Evolutionary conservation across 2,113 vertebrate genomes (phyloP), one percentile per base, ranked within the genome.

Genomic region (Ophthalmolycus amberensis): DNA sequence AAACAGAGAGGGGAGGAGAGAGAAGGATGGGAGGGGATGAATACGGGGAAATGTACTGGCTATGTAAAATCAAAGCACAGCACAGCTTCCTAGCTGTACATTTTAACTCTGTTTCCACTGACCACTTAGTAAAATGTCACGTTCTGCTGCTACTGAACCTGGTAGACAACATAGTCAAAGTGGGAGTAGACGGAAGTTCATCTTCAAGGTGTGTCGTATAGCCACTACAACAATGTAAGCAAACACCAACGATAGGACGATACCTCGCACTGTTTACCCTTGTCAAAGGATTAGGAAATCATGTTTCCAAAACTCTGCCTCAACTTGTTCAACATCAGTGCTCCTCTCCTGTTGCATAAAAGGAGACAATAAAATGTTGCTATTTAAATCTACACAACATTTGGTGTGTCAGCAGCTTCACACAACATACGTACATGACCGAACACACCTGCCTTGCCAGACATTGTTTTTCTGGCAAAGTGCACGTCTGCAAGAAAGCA

Each of bases 1-100:
- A 80, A 76, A 70, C 27, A 44, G 72, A 82, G 63, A 73, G 68
- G 58, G 86, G 85, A 66, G 75, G 88, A 67, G 85, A 86, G 69
- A 85, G 25, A 52, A 18, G 0, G 25, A 66, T 5, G 83, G 85
- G 76, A 59, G 64, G 67, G 66, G 42, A 44, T 46, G 18, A 18
- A 20, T 69, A 37, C 37, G 44, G 72, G 77, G 67, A 82, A 84
- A 84, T 64, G 10, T 9, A 70, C 46, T 52, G 63, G 15, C 34
- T 50, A 83, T 73, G 70, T 73, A 85, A 88, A 89, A 25, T 72
- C 38, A 12, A 8, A 48, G 18, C 71, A 64, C 27, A 80, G 29
- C 67, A 63, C 71, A 27, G n/a, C 42, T 29, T 69, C 10, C 27
- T 71, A 4, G 1, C 11, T 37, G 29, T 34, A 62, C 44, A 60